Base-by-base conservation (phyloP, 2,888 invertebrate species). In the Drosophila ezoana region DNA sequence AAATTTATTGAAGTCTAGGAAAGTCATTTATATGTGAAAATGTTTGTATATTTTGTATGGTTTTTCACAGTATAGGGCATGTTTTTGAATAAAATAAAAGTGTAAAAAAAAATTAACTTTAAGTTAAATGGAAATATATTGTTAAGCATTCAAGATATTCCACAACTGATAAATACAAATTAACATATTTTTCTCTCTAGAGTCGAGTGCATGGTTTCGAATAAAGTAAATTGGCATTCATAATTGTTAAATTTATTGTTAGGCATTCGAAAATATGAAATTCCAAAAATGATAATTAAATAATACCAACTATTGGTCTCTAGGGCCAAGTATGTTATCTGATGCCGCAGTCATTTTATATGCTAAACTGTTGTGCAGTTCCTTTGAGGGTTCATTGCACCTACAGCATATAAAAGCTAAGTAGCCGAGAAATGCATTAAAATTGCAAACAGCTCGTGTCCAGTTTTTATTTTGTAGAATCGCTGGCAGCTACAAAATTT, bases 361-460 rank as follows among this genome's bases (percentile, higher is more conserved):
- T 52, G 38, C 41, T 54, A 11, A 41, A 53, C 35, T 52, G 48
- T 40, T 54, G 51, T 51, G 38, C 40, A 9, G 44, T 44, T 14
- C 33, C 35, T 9, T 51, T 10, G 3, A 18, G 52, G 40, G 67
- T 67, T 72, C 67, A 60, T 37, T 61, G 76, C 66, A 76, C 76
- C 76, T 58, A 44, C 47, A 37, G 57, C 72, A 59, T 53, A 52
- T 49, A 52, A 58, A 56, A 67, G 68, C 76, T 81, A 82, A 85
- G 80, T 75, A 85, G 83, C 67, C 67, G 72, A 69, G 73, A 67
- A 76, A 71, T 61, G 81, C 81, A 82, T 82, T 83, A 82, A 82
- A 79, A 72, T 83, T 82, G 82, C 83, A 82, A 82, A 83, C 83
- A 82, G 78, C 76, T 81, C 70, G 61, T 64, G 70, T 66, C 9